These are phyloP conservation scores for Cylloceria caligata DNA, from an alignment of 2,888 invertebrate genomes.

Conservation along the genomic window DNA sequence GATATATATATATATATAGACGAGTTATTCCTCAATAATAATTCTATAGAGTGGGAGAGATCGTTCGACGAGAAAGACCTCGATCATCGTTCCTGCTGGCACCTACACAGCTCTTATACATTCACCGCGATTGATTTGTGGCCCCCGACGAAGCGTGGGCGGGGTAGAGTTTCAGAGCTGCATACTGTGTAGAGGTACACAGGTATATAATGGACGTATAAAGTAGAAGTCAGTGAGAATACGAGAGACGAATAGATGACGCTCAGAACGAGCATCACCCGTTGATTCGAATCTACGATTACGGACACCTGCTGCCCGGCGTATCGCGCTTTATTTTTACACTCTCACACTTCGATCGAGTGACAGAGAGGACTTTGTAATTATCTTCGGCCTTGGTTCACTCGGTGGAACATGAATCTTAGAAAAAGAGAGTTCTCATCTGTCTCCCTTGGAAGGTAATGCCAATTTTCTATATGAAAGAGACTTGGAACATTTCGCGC, in stretches of 20 bases:
- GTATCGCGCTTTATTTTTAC: conserved; percentile 31
- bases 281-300: conserved; percentile 74
- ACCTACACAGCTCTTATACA: conserved; percentile 39
- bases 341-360: conserved; percentile 6
- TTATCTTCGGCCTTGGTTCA: not conserved
- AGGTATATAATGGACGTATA: conserved; percentile 25
- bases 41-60: conserved; percentile 20
- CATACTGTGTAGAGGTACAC: conserved; percentile 30
- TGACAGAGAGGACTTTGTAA: not conserved
- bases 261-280: conserved; percentile 29
- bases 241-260: conserved; percentile 74
- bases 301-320: conserved; percentile 75
- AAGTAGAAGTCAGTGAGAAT: conserved; percentile 33
- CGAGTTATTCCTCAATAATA: conserved; percentile 37
- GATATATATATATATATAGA: not conserved
- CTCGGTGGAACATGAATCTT: not conserved
- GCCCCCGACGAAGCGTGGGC: conserved; percentile 74
- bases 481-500: not conserved
- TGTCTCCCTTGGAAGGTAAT: not conserved
- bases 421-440: not conserved
- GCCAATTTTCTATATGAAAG: not conserved
- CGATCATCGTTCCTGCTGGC: conserved; percentile 48
- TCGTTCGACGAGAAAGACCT: conserved; percentile 26
- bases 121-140: conserved; percentile 80
- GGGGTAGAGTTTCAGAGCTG: conserved; percentile 67